Evolutionary conservation across 2,888 invertebrate species (phyloP), one percentile per base, ranked within the genome.

Genomic region (Lepidonotus clava): DNA sequence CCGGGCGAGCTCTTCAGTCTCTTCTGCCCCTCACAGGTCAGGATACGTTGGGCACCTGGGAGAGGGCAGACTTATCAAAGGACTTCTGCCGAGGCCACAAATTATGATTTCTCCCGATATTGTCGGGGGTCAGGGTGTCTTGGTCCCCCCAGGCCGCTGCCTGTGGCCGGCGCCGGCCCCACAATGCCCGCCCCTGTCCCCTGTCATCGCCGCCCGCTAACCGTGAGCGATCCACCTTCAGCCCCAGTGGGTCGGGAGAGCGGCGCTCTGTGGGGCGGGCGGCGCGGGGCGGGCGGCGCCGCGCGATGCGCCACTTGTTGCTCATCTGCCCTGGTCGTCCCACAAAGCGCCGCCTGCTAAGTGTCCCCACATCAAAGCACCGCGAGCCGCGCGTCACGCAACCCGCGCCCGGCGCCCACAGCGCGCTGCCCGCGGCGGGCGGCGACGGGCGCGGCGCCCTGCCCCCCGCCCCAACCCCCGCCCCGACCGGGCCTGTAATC

Each of bases 361-460:
- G 71, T 71, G 71, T 71, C 71, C 38, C 36, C 71, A 71, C 71
- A 71, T 71, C 71, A 71, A 71, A 71, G 71, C 8, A n/a, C 38
- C 36, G 36, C 71, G 71, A 2, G 46, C 18, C 8, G 8, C 46
- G 8, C 8, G 8, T 8, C 71, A 34, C 71, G 71, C 71, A 71
- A 71, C 71, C 71, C 71, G 34, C 71, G n/a, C 38, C 36, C 71
- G n/a, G 11, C 34, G 71, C 71, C 71, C 71, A 1, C 14, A 38
- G 71, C 71, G n/a, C n/a, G n/a, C n/a, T n/a, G n/a, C n/a, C n/a
- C n/a, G n/a, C n/a, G n/a, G 61, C 24, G 28, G 28, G 61, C 4
- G 28, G 61, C 24, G 28, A 24, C 61, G 4, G 46, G 18, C 28
- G 5, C 56, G 56, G n/a, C 56, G 8, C 8, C 46, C n/a, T n/a